Base-by-base conservation (phyloP, 2,888 invertebrate genomes). In the Heliothis peltigera region DNA sequence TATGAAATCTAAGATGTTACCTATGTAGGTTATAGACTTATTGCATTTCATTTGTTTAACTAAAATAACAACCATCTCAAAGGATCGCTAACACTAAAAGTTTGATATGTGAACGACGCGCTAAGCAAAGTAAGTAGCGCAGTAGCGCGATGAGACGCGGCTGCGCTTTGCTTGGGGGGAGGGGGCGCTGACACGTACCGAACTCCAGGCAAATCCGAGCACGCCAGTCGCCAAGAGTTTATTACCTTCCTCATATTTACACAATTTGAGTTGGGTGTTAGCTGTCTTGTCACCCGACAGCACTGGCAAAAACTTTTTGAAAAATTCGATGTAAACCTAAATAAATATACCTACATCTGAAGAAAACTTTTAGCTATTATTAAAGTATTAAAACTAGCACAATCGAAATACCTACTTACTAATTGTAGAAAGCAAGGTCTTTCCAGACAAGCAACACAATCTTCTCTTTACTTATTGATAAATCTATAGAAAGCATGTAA, bases 201-300 rank as follows among this genome's bases (percentile, higher is more conserved):
- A 90, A 92, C 90, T 92, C 88, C 84, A 89, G 86, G 89, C 91
- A 93, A 93, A 93, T 92, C 91, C 89, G 83, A 91, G 90, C 88
- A 87, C 88, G 87, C 82, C 86, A 86, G 87, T 89, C 89, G 88
- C 84, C 85, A 81, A 83, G 87, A 90, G 90, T 93, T 92, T 93
- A 93, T 92, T 92, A 91, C 90, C 90, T 89, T 87, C 89, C 90
- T 93, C 91, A 92, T 93, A 92, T 92, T 92, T 92, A 91, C 91
- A 92, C 91, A 89, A 90, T 89, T 91, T 84, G 85, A 91, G 90
- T 88, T n/a, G 89, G 88, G 90, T 91, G 91, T 90, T 89, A 87
- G 88, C 84, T 86, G 87, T 87, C 86, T 86, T 84, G 85, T 66
- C 80, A 84, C 82, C 64, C 60, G 68, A 79, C 80, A 80, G n/a